Evolutionary conservation across 1,140 invertebrate genomes (phyloP), one percentile per base, ranked within the genome.

Genomic region (Amphibalanus amphitrite): DNA sequence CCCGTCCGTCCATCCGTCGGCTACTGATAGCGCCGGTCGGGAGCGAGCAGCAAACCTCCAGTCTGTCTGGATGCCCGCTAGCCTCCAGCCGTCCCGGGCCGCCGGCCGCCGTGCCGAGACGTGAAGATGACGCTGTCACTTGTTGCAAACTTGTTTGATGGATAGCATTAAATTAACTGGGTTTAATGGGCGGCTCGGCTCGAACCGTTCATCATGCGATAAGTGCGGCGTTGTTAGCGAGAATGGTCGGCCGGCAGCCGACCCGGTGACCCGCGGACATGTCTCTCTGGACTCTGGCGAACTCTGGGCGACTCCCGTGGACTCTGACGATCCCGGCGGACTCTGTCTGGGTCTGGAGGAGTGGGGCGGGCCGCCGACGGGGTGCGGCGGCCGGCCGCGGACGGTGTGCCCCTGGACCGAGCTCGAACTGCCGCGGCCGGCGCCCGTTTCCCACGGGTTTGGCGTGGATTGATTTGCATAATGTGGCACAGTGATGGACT

Each of bases 401-500:
- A n/a, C n/a, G n/a, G n/a, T n/a, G n/a, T n/a, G n/a, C n/a, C n/a
- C n/a, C n/a, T n/a, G n/a, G n/a, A n/a, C n/a, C n/a, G n/a, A n/a
- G n/a, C n/a, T n/a, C 10, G 23, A 59, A 59, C 47, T 3, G 47
- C 47, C 47, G 10, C 1, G 10, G 6, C 6, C 47, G 1, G 1
- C 33, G 33, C 33, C 17, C 10, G 6, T 59, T 59, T 59, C 47
- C 47, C 47, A 59, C 47, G 47, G 13, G 10, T 59, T 59, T 59
- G 47, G 47, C 47, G 47, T 59, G 47, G 47, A 59, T 59, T 59
- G 47, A 59, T 59, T 59, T 59, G 47, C 47, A 59, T 59, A 59
- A 59, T 59, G 47, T 59, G 47, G 47, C 47, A 59, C 47, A 59
- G 47, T 59, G 47, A 59, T 59, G 47, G 47, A 59, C 47, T 59